A percentile compares a stretch with the other conserved stretches of the same genome.
These are phyloP conservation scores for Lacerta viridis DNA, from an alignment of 2,797 vertebrate species.

Conservation along the genomic window DNA sequence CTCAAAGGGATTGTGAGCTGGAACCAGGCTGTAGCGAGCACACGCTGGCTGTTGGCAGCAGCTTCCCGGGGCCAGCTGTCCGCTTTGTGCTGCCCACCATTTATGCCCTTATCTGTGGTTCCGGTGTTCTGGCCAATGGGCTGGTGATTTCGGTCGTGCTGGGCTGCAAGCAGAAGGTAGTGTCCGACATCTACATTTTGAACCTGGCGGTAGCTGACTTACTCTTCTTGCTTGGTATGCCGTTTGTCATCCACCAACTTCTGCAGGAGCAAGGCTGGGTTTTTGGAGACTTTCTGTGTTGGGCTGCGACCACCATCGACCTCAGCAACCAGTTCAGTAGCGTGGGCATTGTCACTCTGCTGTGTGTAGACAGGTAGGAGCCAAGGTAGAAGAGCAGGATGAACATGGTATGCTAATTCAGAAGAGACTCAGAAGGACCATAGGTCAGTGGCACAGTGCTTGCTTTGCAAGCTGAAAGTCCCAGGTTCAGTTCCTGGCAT, in stretches of 20 bases:
- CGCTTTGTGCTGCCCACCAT: slow-evolving; percentile 33
- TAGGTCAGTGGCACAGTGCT: no score
- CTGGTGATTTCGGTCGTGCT: slow-evolving; percentile 54
- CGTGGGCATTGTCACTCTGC: slow-evolving; percentile 57
- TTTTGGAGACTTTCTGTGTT: slow-evolving; percentile 58
- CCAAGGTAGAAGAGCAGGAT: not conserved
- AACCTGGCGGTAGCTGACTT: slow-evolving; percentile 61
- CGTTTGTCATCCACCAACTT: slow-evolving; percentile 59
- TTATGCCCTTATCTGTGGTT: slow-evolving; percentile 58
- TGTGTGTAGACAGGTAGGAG: slow-evolving; percentile 63
- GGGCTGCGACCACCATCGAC: slow-evolving; percentile 57
- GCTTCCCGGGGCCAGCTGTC: not conserved
- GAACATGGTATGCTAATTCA: not conserved
- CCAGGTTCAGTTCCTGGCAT: no score
- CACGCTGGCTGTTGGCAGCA: not conserved
- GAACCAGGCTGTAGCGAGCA: not conserved
- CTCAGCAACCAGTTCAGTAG: slow-evolving; percentile 64
- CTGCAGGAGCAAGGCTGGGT: slow-evolving; percentile 62
- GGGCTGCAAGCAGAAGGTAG: slow-evolving; percentile 53
- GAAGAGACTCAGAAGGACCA: not conserved
- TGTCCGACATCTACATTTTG: slow-evolving; percentile 57
- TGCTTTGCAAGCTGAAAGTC: no score
- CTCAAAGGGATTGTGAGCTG: not conserved
- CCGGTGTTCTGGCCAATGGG: slow-evolving; percentile 55
- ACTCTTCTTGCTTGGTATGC: slow-evolving; percentile 62